Conservation (phyloP, 64 coral and sea anemone species). For the Cladopsammia gracilis region DNA sequence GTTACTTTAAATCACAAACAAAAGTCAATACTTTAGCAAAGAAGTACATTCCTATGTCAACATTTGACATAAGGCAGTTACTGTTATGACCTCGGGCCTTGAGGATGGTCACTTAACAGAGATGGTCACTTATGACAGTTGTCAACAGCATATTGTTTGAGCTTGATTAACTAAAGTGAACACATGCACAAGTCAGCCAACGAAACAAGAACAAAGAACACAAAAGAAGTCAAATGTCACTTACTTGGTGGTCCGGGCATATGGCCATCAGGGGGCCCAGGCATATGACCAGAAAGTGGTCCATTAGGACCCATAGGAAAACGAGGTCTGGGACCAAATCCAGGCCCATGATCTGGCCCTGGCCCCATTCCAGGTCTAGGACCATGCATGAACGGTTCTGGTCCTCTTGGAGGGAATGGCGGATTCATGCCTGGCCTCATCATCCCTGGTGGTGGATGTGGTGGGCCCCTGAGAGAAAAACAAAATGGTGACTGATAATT, state of each 20-base stretch:
- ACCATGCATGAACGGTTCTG: conserved; percentile 48
- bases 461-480: conserved; percentile 30
- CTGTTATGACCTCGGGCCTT: too few species aligned
- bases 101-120: too few species aligned
- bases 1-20: too few species aligned
- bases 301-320: conserved; percentile 38
- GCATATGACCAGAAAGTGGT: conserved; percentile 48
- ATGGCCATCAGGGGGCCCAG: conserved; percentile 38
- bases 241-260: conserved; percentile 8
- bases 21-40: too few species aligned
- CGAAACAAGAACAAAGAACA: too few species aligned
- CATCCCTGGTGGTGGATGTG: conserved; percentile 13
- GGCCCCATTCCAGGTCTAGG: conserved; percentile 41
- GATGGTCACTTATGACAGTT: too few species aligned
- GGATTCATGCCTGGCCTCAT: conserved; percentile 33
- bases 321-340: conserved; percentile 46
- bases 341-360: conserved; percentile 17
- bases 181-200: too few species aligned
- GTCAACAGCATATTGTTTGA: too few species aligned
- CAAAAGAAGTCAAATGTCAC: background rate
- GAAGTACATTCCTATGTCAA: too few species aligned
- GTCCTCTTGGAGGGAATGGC: conserved; percentile 28
- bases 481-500: background rate
- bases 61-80: too few species aligned
- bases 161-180: too few species aligned